Evolutionary conservation across 2,888 invertebrate species (phyloP).

Genomic region (Caenorhabditis angaria): DNA sequence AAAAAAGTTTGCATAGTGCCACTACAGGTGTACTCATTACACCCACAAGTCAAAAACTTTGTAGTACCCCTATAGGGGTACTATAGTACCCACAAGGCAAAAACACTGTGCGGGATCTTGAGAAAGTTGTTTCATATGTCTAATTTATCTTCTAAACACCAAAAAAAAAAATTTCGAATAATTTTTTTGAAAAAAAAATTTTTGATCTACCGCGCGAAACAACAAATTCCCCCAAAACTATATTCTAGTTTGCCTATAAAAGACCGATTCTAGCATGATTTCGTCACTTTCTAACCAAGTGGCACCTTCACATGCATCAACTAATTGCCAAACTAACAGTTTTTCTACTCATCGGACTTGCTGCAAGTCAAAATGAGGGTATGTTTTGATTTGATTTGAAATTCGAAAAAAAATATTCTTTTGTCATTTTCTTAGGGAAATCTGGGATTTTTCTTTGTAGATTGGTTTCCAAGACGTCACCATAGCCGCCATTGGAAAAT

Average conservation of each 20-base stretch:
- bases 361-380: background rate
- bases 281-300: background rate
- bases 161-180: too few relatives aligned
- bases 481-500: background rate
- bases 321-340: background rate
- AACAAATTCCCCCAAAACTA: background rate
- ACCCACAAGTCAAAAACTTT: too few relatives aligned
- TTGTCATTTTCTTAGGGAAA: too few relatives aligned
- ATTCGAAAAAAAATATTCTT: background rate
- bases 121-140: too few relatives aligned
- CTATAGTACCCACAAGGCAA: too few relatives aligned
- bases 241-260: background rate
- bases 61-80: too few relatives aligned
- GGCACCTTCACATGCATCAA: background rate
- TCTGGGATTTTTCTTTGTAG: background rate
- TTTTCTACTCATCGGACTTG: background rate
- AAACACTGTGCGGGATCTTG: too few relatives aligned
- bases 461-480: background rate
- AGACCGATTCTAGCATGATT: background rate
- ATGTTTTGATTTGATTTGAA: background rate
- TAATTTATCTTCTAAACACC: too few relatives aligned
- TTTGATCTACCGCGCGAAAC: background rate
- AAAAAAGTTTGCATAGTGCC: too few relatives aligned
- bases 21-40: too few relatives aligned
- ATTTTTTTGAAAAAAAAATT: background rate